These are phyloP conservation scores for Diachasmimorpha longicaudata DNA, from an alignment of 1,140 invertebrate species.

Conservation along the genomic window DNA sequence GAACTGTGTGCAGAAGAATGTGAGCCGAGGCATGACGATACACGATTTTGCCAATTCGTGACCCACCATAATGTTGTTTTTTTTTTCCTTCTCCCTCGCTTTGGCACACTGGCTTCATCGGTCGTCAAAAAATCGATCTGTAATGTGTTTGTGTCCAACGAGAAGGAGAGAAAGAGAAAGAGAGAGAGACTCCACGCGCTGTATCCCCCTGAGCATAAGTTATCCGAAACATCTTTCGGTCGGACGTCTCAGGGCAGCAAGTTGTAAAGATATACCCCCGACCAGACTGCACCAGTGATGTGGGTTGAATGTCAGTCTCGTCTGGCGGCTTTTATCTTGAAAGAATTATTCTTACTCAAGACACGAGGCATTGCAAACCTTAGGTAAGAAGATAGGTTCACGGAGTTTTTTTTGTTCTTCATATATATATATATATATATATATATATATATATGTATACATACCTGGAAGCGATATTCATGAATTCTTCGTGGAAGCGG, in stretches of 20 bases:
- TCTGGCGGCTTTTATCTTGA: conserved; percentile 4
- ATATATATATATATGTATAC: neutral
- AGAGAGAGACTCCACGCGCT: neutral
- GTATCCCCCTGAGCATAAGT: neutral
- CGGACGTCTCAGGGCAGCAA: neutral
- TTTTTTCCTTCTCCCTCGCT: conserved; percentile 2
- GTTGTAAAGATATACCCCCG: neutral
- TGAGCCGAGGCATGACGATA: conserved; percentile 38
- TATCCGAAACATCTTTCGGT: neutral
- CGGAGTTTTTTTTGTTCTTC: neutral
- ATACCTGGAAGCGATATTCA: conserved; percentile 12
- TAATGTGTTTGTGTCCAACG: neutral
- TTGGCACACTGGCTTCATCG: neutral
- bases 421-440: conserved; percentile 1
- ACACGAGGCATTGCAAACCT: conserved; percentile 1
- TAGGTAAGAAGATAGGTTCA: neutral
- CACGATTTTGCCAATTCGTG: conserved; percentile 46
- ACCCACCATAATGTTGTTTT: neutral
- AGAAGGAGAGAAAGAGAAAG: no score
- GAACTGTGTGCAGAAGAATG: neutral
- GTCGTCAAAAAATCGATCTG: neutral
- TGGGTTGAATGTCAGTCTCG: neutral
- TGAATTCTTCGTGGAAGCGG: conserved; percentile 21
- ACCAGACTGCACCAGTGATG: neutral
- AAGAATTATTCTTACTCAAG: conserved; percentile 21